Conservation (phyloP, 1,140 invertebrate species). For the Pachypeltis micranthus region DNA sequence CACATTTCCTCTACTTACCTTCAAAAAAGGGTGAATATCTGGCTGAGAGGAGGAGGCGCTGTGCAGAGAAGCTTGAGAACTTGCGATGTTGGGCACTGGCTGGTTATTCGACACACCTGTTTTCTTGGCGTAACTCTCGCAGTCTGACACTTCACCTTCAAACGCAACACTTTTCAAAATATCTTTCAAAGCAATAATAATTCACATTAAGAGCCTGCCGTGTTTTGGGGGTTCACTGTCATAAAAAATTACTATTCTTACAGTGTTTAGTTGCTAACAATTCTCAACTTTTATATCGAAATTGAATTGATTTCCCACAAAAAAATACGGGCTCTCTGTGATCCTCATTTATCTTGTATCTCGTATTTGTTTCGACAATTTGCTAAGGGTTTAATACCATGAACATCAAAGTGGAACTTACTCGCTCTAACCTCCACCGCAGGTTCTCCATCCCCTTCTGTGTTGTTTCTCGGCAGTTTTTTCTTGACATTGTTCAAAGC, state of each 20-base stretch:
- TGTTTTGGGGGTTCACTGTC: too few relatives aligned
- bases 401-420: slow-evolving; percentile 13
- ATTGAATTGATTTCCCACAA: too few relatives aligned
- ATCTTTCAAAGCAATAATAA: too few relatives aligned
- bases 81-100: slow-evolving; percentile 37
- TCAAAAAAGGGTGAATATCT: slow-evolving; percentile 74
- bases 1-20: slow-evolving; percentile 37
- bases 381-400: too few relatives aligned
- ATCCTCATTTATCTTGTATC: too few relatives aligned
- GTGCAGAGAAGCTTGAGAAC: slow-evolving; percentile 46
- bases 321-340: too few relatives aligned
- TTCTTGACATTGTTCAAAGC: slow-evolving; percentile 63
- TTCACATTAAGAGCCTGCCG: too few relatives aligned
- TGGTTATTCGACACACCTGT: slow-evolving; percentile 42
- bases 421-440: slow-evolving; percentile 27
- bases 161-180: too few relatives aligned
- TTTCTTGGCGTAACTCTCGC: slow-evolving; percentile 46
- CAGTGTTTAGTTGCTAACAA: too few relatives aligned
- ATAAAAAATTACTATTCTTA: too few relatives aligned
- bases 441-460: slow-evolving; percentile 27
- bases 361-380: too few relatives aligned
- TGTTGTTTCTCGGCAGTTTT: slow-evolving; percentile 54
- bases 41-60: slow-evolving; percentile 49
- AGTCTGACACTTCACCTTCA: slow-evolving; percentile 46
- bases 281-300: too few relatives aligned